Base-by-base conservation (phyloP, 2,797 vertebrate genomes). In the Microchirus variegatus region DNA sequence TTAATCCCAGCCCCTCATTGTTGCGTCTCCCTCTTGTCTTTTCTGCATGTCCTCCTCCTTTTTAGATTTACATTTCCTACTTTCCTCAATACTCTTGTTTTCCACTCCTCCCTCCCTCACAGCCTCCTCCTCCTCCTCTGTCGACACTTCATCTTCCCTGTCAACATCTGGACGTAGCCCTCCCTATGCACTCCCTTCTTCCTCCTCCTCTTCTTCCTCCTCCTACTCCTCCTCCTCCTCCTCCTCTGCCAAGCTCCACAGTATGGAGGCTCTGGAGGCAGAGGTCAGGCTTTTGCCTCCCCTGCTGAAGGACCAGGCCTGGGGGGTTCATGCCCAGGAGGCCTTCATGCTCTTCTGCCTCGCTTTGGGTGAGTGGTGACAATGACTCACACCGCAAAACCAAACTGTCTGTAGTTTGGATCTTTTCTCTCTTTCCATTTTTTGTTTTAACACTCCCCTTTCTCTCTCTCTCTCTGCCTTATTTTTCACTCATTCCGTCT, bases 281-380 rank as follows among this genome's bases (percentile, higher is more conserved):
- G 83, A 86, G 67, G 92, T 95, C 78, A 84, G 88, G 80, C 90
- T 98, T 87, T 89, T 98, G 83, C 96, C 96, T 35, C 97, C 97
- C 73, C 88, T 97, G 86, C 91, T 99, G 89, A 95, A 93, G 87
- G 96, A 99, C 87, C 97, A 99, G 91, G 92, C 93, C 71, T 96
- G 95, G 92, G 93, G 92, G 70, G 91, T 97, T 84, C 93, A 93
- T 56, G 89, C 89, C 73, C 92, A 90, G 74, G 94, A 94, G 92
- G 82, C 90, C 65, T 96, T 99, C 82, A 93, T 90, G 61, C 97
- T 99, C 93, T 96, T 98, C 95, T 99, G 97, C 86, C 95, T 97
- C 84, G 97, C 95, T 66, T 87, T 93, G 91, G 97, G 97, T 99
- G 93, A 97, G 96, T 94, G 78, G 86, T 89, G 85, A 81, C 78